Conservation (phyloP, 2,113 vertebrate genomes). For the Centropristis striata region DNA sequence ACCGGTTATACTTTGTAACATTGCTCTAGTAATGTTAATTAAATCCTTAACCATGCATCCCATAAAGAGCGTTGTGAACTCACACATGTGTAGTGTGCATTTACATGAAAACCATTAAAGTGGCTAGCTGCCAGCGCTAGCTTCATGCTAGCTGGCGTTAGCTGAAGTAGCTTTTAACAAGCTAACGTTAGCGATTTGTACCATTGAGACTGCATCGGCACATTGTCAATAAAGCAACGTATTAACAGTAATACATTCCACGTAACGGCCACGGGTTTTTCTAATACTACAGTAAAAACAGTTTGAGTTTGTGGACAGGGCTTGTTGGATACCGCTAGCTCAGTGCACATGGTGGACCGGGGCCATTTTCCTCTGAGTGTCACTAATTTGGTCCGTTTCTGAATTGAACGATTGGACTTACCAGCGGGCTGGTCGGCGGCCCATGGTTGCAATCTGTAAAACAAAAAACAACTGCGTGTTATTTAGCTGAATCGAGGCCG, state of each 20-base stretch:
- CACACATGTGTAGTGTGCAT: rapidly evolving
- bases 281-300: rapidly evolving
- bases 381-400: not conserved
- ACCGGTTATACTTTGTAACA: not conserved
- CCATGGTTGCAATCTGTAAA: slow-evolving; percentile 85
- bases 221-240: rapidly evolving
- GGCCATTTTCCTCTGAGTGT: slow-evolving; percentile 76
- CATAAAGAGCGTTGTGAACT: rapidly evolving
- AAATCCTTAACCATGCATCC: rapidly evolving
- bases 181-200: not conserved
- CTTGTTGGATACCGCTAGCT: slow-evolving; percentile 2
- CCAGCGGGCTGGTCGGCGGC: slow-evolving; percentile 89
- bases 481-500: rapidly evolving
- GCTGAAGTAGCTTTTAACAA: not conserved
- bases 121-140: not conserved
- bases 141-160: not conserved
- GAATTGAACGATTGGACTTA: slow-evolving; percentile 64
- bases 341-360: slow-evolving; percentile 72
- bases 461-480: slow-evolving; percentile 15
- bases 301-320: not conserved
- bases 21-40: not conserved
- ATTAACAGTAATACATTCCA: rapidly evolving
- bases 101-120: not conserved
- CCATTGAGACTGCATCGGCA: rapidly evolving
- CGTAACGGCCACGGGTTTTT: too few species aligned